phyloP scores from a whole-genome alignment of 2,888 invertebrate species.

The Isoperla grammatica region DNA sequence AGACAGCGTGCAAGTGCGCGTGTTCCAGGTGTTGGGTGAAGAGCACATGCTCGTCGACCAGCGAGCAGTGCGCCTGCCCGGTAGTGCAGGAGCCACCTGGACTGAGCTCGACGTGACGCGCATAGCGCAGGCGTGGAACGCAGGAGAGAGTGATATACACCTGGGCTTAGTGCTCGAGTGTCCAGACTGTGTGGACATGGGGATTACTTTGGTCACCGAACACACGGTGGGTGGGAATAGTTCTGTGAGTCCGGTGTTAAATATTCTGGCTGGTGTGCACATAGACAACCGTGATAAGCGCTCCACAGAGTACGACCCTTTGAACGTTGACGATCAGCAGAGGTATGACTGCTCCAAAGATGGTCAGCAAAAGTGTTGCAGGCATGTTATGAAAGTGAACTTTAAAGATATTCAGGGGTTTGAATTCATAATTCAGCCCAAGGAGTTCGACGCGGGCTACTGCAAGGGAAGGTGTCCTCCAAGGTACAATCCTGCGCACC shows the following conservation, averaged over 20 bases:
- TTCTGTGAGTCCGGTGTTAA: slow-evolving; percentile 37
- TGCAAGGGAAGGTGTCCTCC: slow-evolving; percentile 65
- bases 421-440: slow-evolving; percentile 62
- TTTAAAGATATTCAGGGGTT: slow-evolving; percentile 60
- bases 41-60: slow-evolving; percentile 42
- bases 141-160: slow-evolving; percentile 44
- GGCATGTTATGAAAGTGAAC: slow-evolving; percentile 59
- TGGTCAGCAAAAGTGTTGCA: slow-evolving; percentile 49
- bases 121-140: slow-evolving; percentile 46
- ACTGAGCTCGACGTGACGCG: slow-evolving; percentile 55
- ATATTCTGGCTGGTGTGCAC: slow-evolving; percentile 38
- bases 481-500: slow-evolving; percentile 61
- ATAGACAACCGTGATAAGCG: slow-evolving; percentile 34
- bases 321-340: slow-evolving; percentile 30
- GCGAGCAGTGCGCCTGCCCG: slow-evolving; percentile 40
- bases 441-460: slow-evolving; percentile 62
- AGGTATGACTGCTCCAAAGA: slow-evolving; percentile 17
- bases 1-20: slow-evolving; percentile 32
- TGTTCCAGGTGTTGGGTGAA: slow-evolving; percentile 33
- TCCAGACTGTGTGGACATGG: slow-evolving; percentile 44
- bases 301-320: slow-evolving; percentile 35
- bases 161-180: slow-evolving; percentile 52
- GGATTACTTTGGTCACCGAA: slow-evolving; percentile 42
- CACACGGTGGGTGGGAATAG: slow-evolving; percentile 30
- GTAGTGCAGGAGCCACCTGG: slow-evolving; percentile 48